Conservation (phyloP, 2,888 invertebrate species). For the Sarcophaga rosellei region DNA sequence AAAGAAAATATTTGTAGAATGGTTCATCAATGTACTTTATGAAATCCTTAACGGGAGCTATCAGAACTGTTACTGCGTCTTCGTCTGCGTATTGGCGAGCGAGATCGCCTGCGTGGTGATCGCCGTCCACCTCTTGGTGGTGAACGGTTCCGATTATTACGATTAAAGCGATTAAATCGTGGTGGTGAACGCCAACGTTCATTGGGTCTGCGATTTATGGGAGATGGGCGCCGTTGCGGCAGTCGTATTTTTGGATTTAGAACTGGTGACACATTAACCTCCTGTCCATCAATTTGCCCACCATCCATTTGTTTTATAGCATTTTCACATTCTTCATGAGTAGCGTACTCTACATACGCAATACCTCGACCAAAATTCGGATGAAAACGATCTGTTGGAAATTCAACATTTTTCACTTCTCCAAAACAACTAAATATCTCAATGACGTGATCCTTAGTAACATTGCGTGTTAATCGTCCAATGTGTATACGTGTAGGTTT, state of each 20-base stretch:
- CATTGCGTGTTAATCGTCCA: constrained; percentile 95
- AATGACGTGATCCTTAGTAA: constrained; percentile 92
- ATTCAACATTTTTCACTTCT: constrained; percentile 92
- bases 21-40: background rate
- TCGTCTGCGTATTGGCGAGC: constrained; percentile 80
- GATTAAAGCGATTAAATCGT: constrained; percentile 78
- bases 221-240: constrained; percentile 78
- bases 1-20: background rate
- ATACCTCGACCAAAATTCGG: constrained; percentile 94
- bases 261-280: constrained; percentile 97
- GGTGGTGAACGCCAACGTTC: constrained; percentile 81
- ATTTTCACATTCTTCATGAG: constrained; percentile 97
- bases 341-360: constrained; percentile 97
- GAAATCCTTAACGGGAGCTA: constrained; percentile 77
- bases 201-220: constrained; percentile 78
- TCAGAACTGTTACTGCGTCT: constrained; percentile 81
- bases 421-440: constrained; percentile 97
- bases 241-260: constrained; percentile 85
- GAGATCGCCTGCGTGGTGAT: constrained; percentile 79
- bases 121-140: constrained; percentile 76
- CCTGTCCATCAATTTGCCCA: constrained; percentile 98
- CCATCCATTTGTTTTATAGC: constrained; percentile 99
- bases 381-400: constrained; percentile 93
- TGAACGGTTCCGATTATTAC: constrained; percentile 76
- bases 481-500: constrained; percentile 96